A percentile compares a stretch with the other conserved stretches of the same genome.
Evolutionary conservation across 1,140 invertebrate genomes (phyloP).

Genomic region (Aphaenogaster ashmeadi): DNA sequence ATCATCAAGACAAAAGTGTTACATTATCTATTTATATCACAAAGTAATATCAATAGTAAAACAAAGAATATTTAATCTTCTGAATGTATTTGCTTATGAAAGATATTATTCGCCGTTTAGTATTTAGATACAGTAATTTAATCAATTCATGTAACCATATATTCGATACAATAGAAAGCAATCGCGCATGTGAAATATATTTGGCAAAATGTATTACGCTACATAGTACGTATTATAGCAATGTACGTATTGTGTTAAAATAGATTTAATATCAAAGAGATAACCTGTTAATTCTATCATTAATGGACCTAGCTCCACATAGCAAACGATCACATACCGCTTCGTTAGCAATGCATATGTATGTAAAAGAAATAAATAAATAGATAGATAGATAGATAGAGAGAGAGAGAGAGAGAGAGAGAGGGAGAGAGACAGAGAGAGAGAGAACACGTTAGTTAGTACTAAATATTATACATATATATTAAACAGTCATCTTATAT

Average conservation of each 20-base stretch:
- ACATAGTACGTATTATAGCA: background rate
- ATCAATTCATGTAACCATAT: slow-evolving; percentile 6
- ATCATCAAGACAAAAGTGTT: background rate
- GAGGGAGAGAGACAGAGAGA: background rate
- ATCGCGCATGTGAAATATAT: slow-evolving; percentile 19
- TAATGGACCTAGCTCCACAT: background rate
- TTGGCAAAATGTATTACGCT: slow-evolving; percentile 25
- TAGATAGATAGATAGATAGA: background rate
- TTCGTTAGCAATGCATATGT: background rate
- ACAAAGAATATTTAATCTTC: background rate
- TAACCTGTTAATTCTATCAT: slow-evolving; percentile 33
- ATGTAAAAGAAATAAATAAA: background rate
- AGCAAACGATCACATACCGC: background rate
- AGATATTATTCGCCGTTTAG: slow-evolving; percentile 4
- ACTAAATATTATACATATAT: slow-evolving; percentile 48
- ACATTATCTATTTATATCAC: background rate
- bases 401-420: background rate
- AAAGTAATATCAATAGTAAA: background rate
- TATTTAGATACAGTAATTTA: slow-evolving; percentile 33
- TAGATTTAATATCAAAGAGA: slow-evolving; percentile 32
- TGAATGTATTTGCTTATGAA: background rate
- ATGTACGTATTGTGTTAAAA: slow-evolving; percentile 3
- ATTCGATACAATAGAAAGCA: slow-evolving; percentile 10
- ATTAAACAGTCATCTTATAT: slow-evolving; percentile 59
- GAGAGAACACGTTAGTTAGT: slow-evolving; percentile 29